These are phyloP conservation scores for Rhabdomys dilectus DNA, from an alignment of 2,113 vertebrate species.

Conservation along the genomic window DNA sequence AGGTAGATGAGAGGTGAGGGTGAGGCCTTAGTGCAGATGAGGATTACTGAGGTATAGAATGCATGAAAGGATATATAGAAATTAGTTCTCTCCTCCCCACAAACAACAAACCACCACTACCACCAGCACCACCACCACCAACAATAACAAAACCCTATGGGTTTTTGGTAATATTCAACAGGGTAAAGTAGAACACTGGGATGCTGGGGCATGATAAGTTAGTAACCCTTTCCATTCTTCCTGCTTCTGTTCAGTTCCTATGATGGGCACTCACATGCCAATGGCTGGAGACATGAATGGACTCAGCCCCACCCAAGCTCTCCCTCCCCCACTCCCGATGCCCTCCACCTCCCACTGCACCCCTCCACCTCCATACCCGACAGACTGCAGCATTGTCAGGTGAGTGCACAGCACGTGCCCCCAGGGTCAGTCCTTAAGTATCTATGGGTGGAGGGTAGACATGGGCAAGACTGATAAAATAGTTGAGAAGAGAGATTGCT, in stretches of 20 bases:
- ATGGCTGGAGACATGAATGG: conserved; percentile 98
- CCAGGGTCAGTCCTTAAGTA: conserved; percentile 28
- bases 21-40: background rate
- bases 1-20: background rate
- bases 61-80: background rate
- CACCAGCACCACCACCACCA: too few relatives aligned
- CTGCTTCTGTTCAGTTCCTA: conserved; percentile 93
- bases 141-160: background rate
- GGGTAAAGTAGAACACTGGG: background rate
- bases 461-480: background rate
- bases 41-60: background rate
- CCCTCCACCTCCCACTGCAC: conserved; percentile 98
- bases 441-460: conserved; percentile 63
- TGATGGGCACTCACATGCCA: conserved; percentile 98
- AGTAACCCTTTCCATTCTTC: conserved; percentile 83
- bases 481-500: background rate
- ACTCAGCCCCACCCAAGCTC: conserved; percentile 96
- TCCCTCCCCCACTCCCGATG: conserved; percentile 97
- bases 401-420: conserved; percentile 85
- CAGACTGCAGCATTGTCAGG: conserved; percentile 99
- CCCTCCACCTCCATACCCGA: conserved; percentile 98
- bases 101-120: background rate
- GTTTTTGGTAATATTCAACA: background rate
- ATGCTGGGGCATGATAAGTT: background rate
- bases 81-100: background rate